Conservation (phyloP, 1,140 invertebrate species). For the Papilio dardanus region DNA sequence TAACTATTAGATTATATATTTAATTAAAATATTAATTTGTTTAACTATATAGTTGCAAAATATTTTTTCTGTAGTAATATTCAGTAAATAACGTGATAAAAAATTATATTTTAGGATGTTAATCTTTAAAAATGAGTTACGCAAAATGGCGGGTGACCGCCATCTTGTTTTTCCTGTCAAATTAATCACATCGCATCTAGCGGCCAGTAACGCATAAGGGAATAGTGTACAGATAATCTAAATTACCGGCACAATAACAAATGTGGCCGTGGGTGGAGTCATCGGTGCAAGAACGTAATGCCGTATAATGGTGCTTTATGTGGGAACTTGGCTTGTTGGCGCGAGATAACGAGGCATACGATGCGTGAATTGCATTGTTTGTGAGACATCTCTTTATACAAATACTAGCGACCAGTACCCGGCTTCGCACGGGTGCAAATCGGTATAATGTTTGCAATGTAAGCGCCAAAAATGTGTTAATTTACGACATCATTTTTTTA, state of each 20-base stretch:
- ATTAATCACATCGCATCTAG: conserved; percentile 28
- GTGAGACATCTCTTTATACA: background rate
- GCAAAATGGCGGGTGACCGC: conserved; percentile 4
- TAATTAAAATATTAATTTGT: no score
- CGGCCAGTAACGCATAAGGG: conserved; percentile 33
- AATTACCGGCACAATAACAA: conserved; percentile 35
- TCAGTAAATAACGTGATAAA: background rate
- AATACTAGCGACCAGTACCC: background rate
- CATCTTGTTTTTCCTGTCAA: conserved; percentile 27
- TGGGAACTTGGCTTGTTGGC: conserved; percentile 35
- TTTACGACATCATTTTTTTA: no score
- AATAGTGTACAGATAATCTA: conserved; percentile 34
- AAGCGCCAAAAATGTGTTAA: no score
- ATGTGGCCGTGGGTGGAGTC: conserved; percentile 32
- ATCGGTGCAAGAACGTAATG: conserved; percentile 30
- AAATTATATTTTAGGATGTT: background rate
- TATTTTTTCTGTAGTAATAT: no score
- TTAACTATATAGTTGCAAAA: no score
- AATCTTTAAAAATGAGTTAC: background rate
- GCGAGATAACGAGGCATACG: background rate
- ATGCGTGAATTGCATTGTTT: conserved; percentile 30
- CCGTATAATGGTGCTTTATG: conserved; percentile 38
- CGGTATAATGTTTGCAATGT: no score
- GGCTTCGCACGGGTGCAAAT: no score
- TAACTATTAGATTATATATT: no score